These are phyloP conservation scores for Notarius lentiginosus DNA, from an alignment of 2,113 vertebrate species.

Conservation along the genomic window DNA sequence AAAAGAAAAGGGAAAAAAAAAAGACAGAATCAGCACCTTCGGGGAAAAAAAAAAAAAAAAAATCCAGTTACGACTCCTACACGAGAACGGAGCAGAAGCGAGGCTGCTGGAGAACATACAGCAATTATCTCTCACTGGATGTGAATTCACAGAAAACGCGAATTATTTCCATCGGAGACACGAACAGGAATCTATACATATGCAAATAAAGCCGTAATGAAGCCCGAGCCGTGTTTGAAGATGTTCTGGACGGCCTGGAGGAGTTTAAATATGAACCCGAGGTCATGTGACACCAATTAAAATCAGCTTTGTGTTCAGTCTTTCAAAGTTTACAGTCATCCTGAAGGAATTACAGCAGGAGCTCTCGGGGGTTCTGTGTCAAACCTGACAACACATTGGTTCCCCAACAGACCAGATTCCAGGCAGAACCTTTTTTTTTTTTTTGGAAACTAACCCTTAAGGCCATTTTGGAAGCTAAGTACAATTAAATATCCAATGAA, in stretches of 20 bases:
- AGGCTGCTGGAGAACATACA: slow-evolving; percentile 1
- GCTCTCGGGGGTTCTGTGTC: not conserved
- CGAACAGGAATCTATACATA: slow-evolving; percentile 7
- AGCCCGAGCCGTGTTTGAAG: not conserved
- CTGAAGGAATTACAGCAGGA: too few relatives aligned
- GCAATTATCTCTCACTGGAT: not conserved
- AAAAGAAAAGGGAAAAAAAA: not conserved
- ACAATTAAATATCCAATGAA: not conserved
- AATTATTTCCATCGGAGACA: not conserved
- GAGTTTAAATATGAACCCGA: not conserved
- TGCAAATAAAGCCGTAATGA: slow-evolving; percentile 12
- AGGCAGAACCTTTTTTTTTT: not conserved
- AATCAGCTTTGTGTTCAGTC: not conserved
- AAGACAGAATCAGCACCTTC: slow-evolving; percentile 43
- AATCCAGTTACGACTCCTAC: slow-evolving; percentile 19
- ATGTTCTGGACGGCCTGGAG: not conserved
- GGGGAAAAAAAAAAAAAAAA: not conserved
- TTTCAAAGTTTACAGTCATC: not conserved
- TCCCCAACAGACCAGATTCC: not conserved
- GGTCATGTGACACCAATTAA: slow-evolving; percentile 16
- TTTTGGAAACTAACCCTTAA: not conserved
- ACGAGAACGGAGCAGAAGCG: slow-evolving; percentile 9
- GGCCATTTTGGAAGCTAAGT: not conserved
- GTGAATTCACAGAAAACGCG: not conserved
- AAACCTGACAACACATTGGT: not conserved